Percentiles rank a stretch among this genome's conserved stretches.
Evolutionary conservation across 2,888 invertebrate genomes (phyloP).

Genomic region (Lepetodrilus schrolli): DNA sequence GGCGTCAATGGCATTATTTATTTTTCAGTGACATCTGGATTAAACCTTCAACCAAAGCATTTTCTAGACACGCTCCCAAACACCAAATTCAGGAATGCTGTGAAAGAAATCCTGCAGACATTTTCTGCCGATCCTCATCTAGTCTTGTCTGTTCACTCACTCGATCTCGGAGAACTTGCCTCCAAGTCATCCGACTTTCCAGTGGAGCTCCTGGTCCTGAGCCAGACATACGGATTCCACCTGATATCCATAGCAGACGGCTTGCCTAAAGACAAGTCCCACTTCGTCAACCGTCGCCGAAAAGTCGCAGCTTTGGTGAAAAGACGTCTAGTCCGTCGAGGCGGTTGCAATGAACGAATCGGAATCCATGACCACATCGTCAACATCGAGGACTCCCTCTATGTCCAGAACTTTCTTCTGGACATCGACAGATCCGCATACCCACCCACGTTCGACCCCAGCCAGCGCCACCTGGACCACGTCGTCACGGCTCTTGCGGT

Average conservation of each 20-base stretch:
- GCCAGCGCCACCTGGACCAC: constrained; percentile 46
- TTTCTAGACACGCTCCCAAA: constrained; percentile 45
- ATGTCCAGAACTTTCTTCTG: constrained; percentile 37
- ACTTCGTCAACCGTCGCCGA: constrained; percentile 41
- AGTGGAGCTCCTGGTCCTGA: constrained; percentile 47
- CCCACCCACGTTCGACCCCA: constrained; percentile 53
- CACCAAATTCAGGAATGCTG: constrained; percentile 12
- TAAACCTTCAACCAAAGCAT: constrained; percentile 50
- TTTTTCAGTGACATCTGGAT: constrained; percentile 36
- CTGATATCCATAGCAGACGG: constrained; percentile 49
- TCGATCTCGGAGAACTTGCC: constrained; percentile 55
- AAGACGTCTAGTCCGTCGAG: constrained; percentile 51
- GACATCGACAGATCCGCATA: constrained; percentile 45
- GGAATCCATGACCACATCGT: constrained; percentile 52
- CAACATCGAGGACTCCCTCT: constrained; percentile 30
- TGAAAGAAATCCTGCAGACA: constrained; percentile 28
- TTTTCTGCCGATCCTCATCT: constrained; percentile 41
- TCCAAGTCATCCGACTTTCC: constrained; percentile 37
- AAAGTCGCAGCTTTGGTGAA: constrained; percentile 48
- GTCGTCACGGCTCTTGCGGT: constrained; percentile 54
- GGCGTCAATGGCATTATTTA: too few species aligned
- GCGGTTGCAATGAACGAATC: constrained; percentile 57
- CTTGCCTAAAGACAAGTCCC: constrained; percentile 6
- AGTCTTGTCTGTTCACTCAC: constrained; percentile 54
- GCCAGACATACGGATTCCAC: constrained; percentile 51